Base-by-base conservation (phyloP, 2,888 invertebrate species). In the Chelonus formosanus region DNA sequence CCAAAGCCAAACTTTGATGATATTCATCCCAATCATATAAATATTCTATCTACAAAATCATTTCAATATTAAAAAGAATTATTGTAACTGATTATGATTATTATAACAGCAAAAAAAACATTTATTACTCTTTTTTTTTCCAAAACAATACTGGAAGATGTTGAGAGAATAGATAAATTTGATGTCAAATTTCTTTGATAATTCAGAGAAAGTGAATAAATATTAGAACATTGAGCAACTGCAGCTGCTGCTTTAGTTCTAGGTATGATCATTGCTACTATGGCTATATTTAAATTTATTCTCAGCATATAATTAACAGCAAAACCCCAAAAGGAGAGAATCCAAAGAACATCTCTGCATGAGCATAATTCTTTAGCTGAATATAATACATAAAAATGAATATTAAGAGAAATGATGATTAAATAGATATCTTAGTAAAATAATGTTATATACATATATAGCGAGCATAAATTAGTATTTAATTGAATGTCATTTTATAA, bases 221-320 rank as follows among this genome's bases (percentile, higher is more conserved):
- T 44, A 31, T 34, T 44, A 5, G 48, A 5, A 10, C 80, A 80
- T 64, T 81, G 76, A 4, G 75, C 57, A 70, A 73, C 72, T 70
- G 79, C 72, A 4, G 71, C 74, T 2, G 71, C 74, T 1, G 76
- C 63, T 58, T 72, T 70, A 5, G 74, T 63, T 34, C 75, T 74
- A 3, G 78, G 78, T 35, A 78, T 54, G 5, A 89, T 87, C 90
- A 91, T 91, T 54, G 89, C 88, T 56, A 91, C 90, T 73, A 91
- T 89, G 32, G 90, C 89, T 61, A 91, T 88, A 76, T 90, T 91
- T 63, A 91, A 81, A 80, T 90, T 90, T 63, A 89, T 88, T 35
- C 90, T 85, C 20, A 90, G 84, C 89, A 90, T 90, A 76, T 91
- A 91, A 81, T 91, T 90, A 58, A 90, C 87, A 4, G 88, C 90